These are phyloP conservation scores for Drosophila atripex DNA, from an alignment of 2,888 invertebrate species.

Conservation along the genomic window DNA sequence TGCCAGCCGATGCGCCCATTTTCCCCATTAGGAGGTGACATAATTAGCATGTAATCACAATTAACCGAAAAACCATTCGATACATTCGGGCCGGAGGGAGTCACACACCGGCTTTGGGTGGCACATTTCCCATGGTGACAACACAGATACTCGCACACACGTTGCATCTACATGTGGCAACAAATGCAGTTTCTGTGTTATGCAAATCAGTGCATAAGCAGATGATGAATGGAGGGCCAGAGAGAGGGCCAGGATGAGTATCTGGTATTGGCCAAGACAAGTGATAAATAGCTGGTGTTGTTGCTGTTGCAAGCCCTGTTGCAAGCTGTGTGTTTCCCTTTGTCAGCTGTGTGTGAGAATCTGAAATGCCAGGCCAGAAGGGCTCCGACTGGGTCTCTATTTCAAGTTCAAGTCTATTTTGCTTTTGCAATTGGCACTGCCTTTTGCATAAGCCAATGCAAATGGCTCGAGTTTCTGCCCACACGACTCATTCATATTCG, in stretches of 20 bases:
- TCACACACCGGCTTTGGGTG: conserved; percentile 23
- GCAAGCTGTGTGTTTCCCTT: conserved; percentile 5
- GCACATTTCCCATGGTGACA: conserved; percentile 53
- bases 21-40: conserved; percentile 53
- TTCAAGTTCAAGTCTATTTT: conserved; percentile 50
- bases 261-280: conserved; percentile 28
- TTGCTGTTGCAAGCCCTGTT: not conserved
- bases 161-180: conserved; percentile 43
- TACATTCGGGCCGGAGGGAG: conserved; percentile 12
- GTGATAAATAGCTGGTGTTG: conserved; percentile 23
- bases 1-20: conserved; percentile 4
- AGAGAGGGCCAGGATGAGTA: not conserved
- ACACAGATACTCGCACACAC: conserved; percentile 26
- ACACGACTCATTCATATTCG: conserved; percentile 15
- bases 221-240: conserved; percentile 28
- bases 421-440: conserved; percentile 49
- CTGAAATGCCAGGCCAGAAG: conserved; percentile 20
- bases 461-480: conserved; percentile 7
- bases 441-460: conserved; percentile 67
- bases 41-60: conserved; percentile 67
- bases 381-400: conserved; percentile 24
- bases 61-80: conserved; percentile 34
- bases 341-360: conserved; percentile 7
- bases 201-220: conserved; percentile 69
- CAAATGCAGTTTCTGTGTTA: conserved; percentile 68